Conservation (phyloP, 2,113 vertebrate species). For the Hydrochoerus hydrochaeris region DNA sequence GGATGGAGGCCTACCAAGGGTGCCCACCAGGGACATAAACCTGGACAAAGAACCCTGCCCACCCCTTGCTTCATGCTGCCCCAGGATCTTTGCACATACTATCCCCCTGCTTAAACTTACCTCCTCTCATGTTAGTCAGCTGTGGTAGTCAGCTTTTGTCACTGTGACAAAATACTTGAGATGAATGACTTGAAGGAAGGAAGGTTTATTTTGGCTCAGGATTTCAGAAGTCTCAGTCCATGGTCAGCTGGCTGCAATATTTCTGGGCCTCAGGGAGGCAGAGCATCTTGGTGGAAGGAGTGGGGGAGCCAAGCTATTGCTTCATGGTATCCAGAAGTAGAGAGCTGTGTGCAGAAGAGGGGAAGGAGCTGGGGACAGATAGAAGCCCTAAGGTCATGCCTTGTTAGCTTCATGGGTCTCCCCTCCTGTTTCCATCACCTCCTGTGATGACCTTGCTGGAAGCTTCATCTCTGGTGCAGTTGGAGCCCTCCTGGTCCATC, state of each 20-base stretch:
- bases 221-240: neutral
- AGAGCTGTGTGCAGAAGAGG: neutral
- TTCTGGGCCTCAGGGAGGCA: neutral
- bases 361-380: neutral
- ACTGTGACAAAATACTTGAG: neutral
- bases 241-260: neutral
- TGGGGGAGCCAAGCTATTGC: neutral
- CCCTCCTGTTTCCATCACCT: neutral
- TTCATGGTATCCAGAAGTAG: neutral
- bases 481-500: neutral
- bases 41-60: neutral
- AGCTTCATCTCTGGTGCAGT: neutral
- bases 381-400: neutral
- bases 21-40: neutral
- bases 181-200: neutral
- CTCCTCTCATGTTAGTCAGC: neutral
- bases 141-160: neutral
- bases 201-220: neutral
- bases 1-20: neutral
- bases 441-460: neutral
- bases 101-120: neutral
- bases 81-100: neutral
- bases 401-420: neutral
- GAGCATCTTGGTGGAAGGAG: neutral
- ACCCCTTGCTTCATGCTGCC: neutral